Evolutionary conservation across 2,797 vertebrate genomes (phyloP).

Genomic region (Micromesistius poutassou): DNA sequence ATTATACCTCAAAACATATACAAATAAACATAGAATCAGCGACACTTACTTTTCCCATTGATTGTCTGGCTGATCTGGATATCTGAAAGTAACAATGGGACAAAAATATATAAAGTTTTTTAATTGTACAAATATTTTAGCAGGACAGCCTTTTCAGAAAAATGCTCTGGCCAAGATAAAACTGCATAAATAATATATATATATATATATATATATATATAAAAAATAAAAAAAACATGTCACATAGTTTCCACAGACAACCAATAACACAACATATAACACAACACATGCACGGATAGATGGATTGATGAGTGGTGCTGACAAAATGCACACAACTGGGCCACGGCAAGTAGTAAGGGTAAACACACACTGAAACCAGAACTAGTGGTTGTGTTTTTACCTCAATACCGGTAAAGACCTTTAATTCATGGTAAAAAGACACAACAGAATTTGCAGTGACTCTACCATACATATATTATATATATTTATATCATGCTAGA

Average conservation of each 20-base stretch:
- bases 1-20: too few relatives aligned
- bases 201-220: too few relatives aligned
- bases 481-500: background rate
- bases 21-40: background rate
- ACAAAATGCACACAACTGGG: background rate
- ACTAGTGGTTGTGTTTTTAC: background rate
- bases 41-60: conserved; percentile 70
- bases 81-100: conserved; percentile 58
- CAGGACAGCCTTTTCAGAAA: too few relatives aligned
- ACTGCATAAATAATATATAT: too few relatives aligned
- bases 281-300: background rate
- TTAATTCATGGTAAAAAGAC: too few relatives aligned
- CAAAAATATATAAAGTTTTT: conserved; percentile 23
- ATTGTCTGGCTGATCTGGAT: conserved; percentile 58
- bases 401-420: background rate
- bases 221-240: too few relatives aligned
- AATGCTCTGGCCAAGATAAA: too few relatives aligned
- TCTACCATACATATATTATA: background rate
- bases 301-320: background rate
- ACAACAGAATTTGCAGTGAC: too few relatives aligned
- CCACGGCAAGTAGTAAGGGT: background rate
- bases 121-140: background rate
- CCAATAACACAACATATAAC: too few relatives aligned
- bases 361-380: too few relatives aligned
- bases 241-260: too few relatives aligned